These are phyloP conservation scores for Pteropus rufus DNA, from an alignment of 2,797 vertebrate genomes.

Conservation along the genomic window DNA sequence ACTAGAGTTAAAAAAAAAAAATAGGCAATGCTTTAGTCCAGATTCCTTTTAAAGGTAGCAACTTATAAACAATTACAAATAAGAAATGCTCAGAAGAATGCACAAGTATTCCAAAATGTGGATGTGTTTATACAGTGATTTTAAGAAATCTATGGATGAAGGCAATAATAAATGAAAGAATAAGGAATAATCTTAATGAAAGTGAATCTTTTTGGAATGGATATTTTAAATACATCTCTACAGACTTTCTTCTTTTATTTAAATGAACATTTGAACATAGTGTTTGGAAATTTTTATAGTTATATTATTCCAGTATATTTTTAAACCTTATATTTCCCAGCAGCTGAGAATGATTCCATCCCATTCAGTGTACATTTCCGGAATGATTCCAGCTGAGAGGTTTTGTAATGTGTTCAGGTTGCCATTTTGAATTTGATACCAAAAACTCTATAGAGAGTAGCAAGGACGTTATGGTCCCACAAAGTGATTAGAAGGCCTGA, in stretches of 20 bases:
- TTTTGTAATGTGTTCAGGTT: background rate
- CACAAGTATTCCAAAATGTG: background rate
- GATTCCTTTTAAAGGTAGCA: background rate
- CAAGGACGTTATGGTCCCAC: background rate
- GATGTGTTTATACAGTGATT: background rate
- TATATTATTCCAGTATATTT: background rate
- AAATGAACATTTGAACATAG: background rate
- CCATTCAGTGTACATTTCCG: background rate
- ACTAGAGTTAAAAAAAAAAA: background rate
- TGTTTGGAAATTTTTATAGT: background rate
- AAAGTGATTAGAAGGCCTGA: background rate
- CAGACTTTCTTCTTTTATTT: background rate
- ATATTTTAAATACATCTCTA: background rate
- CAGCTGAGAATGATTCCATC: background rate
- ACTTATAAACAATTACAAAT: slow-evolving; percentile 19
- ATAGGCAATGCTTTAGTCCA: background rate
- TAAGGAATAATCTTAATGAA: background rate
- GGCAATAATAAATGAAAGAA: background rate
- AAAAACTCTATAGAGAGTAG: background rate
- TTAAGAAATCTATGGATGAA: background rate
- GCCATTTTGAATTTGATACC: background rate
- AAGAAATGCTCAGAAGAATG: background rate
- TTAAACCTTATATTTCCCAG: slow-evolving; percentile 6
- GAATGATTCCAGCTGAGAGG: background rate
- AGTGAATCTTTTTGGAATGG: background rate